Conservation (phyloP, 2,113 vertebrate species). For the Myiozetetes cayanensis region DNA sequence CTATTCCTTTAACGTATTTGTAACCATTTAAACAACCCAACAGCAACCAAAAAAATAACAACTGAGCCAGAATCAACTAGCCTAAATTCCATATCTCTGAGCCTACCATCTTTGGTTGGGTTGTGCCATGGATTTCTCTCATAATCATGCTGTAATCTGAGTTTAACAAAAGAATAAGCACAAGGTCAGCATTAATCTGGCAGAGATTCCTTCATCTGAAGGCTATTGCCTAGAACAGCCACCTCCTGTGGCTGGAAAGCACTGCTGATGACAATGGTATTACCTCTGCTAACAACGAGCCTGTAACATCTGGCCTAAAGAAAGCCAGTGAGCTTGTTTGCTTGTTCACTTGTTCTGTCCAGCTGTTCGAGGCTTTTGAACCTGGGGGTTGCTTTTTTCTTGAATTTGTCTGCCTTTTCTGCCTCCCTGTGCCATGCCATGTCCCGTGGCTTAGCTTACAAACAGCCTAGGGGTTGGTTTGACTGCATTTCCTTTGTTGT, state of each 20-base stretch:
- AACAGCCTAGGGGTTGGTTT: not conserved
- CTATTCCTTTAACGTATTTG: not conserved
- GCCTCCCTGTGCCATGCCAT: not conserved
- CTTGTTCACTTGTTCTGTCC: not conserved
- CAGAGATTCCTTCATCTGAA: not conserved
- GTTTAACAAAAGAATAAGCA: not conserved
- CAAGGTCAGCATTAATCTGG: not conserved
- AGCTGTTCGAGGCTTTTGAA: not conserved
- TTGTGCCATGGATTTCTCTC: not conserved
- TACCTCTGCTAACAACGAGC: accelerated
- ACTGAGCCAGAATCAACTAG: not conserved
- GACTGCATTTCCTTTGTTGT: not conserved
- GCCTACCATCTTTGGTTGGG: accelerated
- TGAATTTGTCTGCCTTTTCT: not conserved
- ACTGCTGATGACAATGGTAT: accelerated
- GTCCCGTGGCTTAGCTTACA: not conserved
- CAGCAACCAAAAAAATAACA: not conserved
- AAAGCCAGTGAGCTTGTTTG: not conserved
- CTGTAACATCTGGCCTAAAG: not conserved
- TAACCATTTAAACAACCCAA: not conserved
- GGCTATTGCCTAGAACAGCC: not conserved
- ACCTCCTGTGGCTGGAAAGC: not conserved
- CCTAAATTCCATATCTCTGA: not conserved
- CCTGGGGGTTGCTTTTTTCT: not conserved
- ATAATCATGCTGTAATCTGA: not conserved